Evolutionary conservation across 1,140 invertebrate genomes (phyloP), one percentile per base, ranked within the genome.

Genomic region (Drosophila novamexicana): DNA sequence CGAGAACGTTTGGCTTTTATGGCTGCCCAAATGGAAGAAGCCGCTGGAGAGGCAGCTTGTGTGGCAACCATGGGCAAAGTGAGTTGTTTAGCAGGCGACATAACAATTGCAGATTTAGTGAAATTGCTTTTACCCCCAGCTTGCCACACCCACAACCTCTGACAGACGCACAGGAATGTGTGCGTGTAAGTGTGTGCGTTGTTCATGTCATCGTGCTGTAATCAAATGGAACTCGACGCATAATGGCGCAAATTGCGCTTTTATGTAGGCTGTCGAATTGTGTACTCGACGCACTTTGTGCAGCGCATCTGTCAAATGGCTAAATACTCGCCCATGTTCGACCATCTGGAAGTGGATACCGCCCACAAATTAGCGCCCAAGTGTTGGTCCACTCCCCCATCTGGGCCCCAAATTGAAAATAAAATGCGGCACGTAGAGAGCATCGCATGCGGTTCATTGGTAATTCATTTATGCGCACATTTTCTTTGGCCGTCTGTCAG

Each of bases 401-500:
- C 32, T 37, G 40, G 34, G 58, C 45, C 58, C 57, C 81, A 89
- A 88, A 88, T 89, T 89, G 84, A 89, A 89, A 89, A 90, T 79
- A 78, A 84, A 82, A 89, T 74, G 57, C 61, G 56, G 63, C 72
- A 70, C 47, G 63, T 72, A 45, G 50, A 54, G 44, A 74, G 64
- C 71, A 74, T 74, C 74, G 64, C 80, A 79, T 80, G 84, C 84
- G 83, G 84, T 89, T 89, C 84, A 89, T 89, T 89, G 84, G 81
- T 84, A 89, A 89, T 89, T 89, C 84, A 89, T 89, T 89, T 89
- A 89, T 88, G 84, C 84, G 80, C 84, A 89, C 84, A 86, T 86
- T 86, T 79, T 68, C 82, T 74, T 61, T 42, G 50, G 64, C 63
- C 42, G 56, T 32, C 62, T 64, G 36, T 8, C 59, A 5, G 10